Evolutionary conservation across 2,888 invertebrate genomes (phyloP).

Genomic region (Drosophila kambysellisi): DNA sequence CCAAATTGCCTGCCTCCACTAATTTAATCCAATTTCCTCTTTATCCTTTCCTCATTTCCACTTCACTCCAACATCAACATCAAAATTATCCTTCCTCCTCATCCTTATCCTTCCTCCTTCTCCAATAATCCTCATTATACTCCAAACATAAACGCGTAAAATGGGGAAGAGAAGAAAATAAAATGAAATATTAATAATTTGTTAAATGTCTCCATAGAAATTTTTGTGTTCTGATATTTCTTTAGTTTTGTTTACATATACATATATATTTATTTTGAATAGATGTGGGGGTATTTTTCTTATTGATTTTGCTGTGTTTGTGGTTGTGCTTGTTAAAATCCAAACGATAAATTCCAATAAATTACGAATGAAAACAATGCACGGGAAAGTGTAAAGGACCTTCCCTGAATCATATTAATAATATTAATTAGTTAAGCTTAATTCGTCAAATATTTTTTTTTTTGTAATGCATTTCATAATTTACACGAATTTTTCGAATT

Average conservation of each 20-base stretch:
- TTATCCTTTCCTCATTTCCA: constrained; percentile 43
- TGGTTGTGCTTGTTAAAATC: constrained; percentile 31
- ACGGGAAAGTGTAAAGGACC: constrained; percentile 47
- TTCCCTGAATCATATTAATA: constrained; percentile 44
- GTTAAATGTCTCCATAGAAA: constrained; percentile 46
- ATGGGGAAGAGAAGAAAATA: constrained; percentile 76
- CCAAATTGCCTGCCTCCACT: constrained; percentile 67
- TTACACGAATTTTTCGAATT: constrained; percentile 44
- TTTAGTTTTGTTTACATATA: constrained; percentile 39
- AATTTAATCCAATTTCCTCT: constrained; percentile 63
- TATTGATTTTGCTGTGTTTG: constrained; percentile 11
- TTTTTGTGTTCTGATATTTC: constrained; percentile 50
- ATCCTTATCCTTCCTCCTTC: constrained; percentile 63
- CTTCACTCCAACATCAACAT: constrained; percentile 53
- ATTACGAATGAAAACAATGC: constrained; percentile 46
- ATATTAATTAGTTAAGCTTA: constrained; percentile 32
- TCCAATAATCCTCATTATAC: constrained; percentile 71
- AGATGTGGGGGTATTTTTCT: constrained; percentile 28
- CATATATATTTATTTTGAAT: constrained; percentile 61
- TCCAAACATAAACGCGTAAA: constrained; percentile 79
- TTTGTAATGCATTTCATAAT: constrained; percentile 46
- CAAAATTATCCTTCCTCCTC: constrained; percentile 62
- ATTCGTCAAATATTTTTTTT: constrained; percentile 47
- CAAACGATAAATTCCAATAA: constrained; percentile 51
- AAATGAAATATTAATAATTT: constrained; percentile 76